A percentile compares a stretch with the other conserved stretches of the same genome.
phyloP scores from a whole-genome alignment of 2,888 invertebrate genomes.

The Cylloceria caligata region DNA sequence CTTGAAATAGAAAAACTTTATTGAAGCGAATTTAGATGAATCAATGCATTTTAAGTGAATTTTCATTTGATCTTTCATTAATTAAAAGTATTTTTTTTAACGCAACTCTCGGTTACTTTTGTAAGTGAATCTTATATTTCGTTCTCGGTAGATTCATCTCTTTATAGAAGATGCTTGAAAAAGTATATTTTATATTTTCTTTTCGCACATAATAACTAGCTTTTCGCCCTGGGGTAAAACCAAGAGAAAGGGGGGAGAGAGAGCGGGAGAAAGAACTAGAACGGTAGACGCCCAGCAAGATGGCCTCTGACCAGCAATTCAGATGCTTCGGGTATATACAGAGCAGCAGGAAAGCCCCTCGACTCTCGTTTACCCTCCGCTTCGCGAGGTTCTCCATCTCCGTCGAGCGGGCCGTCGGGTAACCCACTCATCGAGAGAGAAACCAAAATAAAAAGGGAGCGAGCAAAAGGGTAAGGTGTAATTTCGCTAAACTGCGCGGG shows the following conservation, averaged over 20 bases:
- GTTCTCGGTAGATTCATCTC: neutral
- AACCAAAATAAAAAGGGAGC: slow-evolving; percentile 8
- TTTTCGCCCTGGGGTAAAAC: neutral
- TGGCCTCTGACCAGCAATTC: slow-evolving; percentile 68
- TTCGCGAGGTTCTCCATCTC: slow-evolving; percentile 22
- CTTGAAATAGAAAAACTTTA: too few relatives aligned
- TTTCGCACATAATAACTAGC: neutral
- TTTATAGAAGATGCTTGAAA: neutral
- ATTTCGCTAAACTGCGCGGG: slow-evolving; percentile 78
- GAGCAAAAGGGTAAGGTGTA: slow-evolving; percentile 74
- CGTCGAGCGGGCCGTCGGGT: slow-evolving; percentile 17
- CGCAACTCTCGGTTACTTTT: too few relatives aligned
- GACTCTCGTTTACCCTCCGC: slow-evolving; percentile 40
- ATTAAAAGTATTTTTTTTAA: too few relatives aligned
- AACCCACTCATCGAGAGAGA: slow-evolving; percentile 35
- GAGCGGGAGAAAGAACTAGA: slow-evolving; percentile 8
- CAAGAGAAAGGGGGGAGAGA: neutral
- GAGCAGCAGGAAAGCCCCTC: slow-evolving; percentile 1
- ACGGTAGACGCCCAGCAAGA: slow-evolving; percentile 73
- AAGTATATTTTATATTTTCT: neutral
- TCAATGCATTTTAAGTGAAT: too few relatives aligned
- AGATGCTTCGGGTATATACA: slow-evolving; percentile 14
- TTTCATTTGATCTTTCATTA: too few relatives aligned
- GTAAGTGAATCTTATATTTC: neutral
- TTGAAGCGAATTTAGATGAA: too few relatives aligned